These are phyloP conservation scores for Aporophyla lueneburgensis DNA, from an alignment of 2,888 invertebrate genomes.

Conservation along the genomic window DNA sequence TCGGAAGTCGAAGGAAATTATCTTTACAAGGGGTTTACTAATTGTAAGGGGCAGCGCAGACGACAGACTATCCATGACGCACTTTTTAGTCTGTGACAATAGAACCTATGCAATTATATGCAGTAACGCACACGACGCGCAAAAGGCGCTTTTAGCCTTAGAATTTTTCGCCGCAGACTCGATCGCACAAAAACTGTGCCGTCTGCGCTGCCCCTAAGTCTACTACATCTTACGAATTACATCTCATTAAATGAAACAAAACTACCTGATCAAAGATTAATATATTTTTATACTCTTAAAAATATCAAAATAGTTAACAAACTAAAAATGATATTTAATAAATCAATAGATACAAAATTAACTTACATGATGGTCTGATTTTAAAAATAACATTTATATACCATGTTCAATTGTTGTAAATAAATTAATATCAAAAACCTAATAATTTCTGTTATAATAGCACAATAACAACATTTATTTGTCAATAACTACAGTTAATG, in stretches of 20 bases:
- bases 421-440: conserved; percentile 56
- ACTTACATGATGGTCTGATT: conserved; percentile 59
- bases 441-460: conserved; percentile 36
- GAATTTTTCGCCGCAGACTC: no score
- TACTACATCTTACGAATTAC: conserved; percentile 32
- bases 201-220: no score
- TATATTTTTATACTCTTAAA: conserved; percentile 75
- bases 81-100: no score
- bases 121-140: no score
- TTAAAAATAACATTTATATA: conserved; percentile 49
- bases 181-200: no score
- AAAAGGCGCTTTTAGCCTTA: no score
- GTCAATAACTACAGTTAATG: conserved; percentile 55
- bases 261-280: conserved; percentile 73
- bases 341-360: conserved; percentile 69
- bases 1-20: neutral
- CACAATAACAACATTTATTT: conserved; percentile 61
- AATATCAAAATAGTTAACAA: conserved; percentile 76
- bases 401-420: conserved; percentile 32
- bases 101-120: no score
- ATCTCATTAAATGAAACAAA: conserved; percentile 67
- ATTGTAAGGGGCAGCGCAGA: no score
- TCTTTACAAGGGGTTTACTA: neutral
- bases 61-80: no score
- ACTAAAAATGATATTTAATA: conserved; percentile 69